These are phyloP conservation scores for Ophion slaviceki DNA, from an alignment of 2,888 invertebrate genomes.

Conservation along the genomic window DNA sequence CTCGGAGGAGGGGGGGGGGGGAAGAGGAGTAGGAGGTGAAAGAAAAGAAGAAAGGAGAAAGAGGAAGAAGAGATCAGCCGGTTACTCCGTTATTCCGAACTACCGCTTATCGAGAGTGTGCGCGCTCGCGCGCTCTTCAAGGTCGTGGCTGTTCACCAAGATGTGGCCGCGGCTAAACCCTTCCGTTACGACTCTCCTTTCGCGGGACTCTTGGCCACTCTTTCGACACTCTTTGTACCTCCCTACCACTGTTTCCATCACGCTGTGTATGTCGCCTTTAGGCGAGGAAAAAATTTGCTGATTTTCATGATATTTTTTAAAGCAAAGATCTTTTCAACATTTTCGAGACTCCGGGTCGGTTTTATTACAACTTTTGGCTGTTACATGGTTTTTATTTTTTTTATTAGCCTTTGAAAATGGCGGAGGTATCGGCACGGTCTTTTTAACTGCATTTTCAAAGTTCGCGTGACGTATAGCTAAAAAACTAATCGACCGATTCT, in stretches of 20 bases:
- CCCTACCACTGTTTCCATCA: background rate
- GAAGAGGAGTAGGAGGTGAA: constrained; percentile 37
- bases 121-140: constrained; percentile 48
- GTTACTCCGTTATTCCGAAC: constrained; percentile 64
- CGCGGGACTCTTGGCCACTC: constrained; percentile 38
- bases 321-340: too few relatives aligned
- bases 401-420: too few relatives aligned
- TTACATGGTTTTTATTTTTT: too few relatives aligned
- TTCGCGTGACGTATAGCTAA: too few relatives aligned
- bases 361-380: too few relatives aligned
- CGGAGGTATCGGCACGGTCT: too few relatives aligned
- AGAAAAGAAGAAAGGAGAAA: constrained; percentile 58
- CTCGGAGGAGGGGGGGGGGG: constrained; percentile 39
- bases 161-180: constrained; percentile 55
- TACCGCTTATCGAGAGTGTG: constrained; percentile 63
- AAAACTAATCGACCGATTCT: too few relatives aligned
- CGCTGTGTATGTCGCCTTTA: background rate
- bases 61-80: constrained; percentile 49
- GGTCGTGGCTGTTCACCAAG: constrained; percentile 64
- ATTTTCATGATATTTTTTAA: too few relatives aligned
- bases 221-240: constrained; percentile 20
- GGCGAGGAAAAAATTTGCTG: too few relatives aligned
- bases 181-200: constrained; percentile 40
- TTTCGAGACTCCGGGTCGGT: too few relatives aligned
- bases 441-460: too few relatives aligned